A percentile compares a stretch with the other conserved stretches of the same genome.
Evolutionary conservation across 2,113 vertebrate species (phyloP).

Genomic region (Podilymbus podiceps): DNA sequence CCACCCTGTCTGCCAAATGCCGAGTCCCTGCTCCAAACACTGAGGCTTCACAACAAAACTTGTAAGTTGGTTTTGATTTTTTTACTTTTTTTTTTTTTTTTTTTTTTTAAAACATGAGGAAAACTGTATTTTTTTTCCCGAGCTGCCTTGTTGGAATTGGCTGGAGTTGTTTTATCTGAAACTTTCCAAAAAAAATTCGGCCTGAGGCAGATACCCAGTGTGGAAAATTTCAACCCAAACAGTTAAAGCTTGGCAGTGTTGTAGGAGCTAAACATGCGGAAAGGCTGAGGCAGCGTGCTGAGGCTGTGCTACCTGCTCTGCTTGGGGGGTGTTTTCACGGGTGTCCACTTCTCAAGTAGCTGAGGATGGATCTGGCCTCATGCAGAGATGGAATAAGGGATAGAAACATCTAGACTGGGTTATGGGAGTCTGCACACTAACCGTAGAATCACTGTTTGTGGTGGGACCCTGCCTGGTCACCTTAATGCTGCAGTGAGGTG

Average conservation of each 20-base stretch:
- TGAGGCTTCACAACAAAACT: neutral
- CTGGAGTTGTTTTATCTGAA: neutral
- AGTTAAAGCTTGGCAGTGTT: neutral
- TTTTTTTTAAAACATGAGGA: neutral
- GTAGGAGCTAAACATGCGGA: neutral
- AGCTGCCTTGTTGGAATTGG: neutral
- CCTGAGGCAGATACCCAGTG: slow-evolving; percentile 6
- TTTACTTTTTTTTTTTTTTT: neutral
- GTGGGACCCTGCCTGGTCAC: neutral
- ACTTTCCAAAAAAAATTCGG: neutral
- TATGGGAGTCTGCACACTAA: neutral
- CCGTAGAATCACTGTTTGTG: neutral
- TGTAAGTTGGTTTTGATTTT: neutral
- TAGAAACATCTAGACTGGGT: rapidly evolving
- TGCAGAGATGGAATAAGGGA: neutral
- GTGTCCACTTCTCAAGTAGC: neutral
- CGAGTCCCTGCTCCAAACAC: neutral
- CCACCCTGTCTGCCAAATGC: neutral
- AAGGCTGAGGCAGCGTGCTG: neutral
- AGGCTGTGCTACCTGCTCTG: neutral
- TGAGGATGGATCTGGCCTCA: neutral
- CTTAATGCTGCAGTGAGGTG: neutral
- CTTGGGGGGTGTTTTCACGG: neutral
- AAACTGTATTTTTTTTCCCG: neutral
- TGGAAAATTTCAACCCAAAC: slow-evolving; percentile 48